These are phyloP conservation scores for Agrochola circellaris DNA, from an alignment of 2,888 invertebrate species.

Conservation along the genomic window DNA sequence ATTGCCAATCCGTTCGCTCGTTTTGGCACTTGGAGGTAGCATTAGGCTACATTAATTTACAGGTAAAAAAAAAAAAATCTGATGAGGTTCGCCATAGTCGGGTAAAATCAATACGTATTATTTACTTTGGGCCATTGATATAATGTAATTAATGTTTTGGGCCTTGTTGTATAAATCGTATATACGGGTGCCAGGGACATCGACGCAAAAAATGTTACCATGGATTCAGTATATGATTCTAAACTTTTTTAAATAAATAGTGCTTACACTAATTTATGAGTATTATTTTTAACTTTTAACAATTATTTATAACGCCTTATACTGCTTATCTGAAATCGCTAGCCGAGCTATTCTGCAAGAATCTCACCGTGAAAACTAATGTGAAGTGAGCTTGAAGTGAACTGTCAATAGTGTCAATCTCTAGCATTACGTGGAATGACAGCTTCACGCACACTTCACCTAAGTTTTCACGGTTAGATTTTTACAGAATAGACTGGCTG, in stretches of 20 bases:
- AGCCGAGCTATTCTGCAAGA: too few species aligned
- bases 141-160: constrained; percentile 8
- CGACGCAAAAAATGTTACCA: too few species aligned
- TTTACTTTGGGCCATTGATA: constrained; percentile 7
- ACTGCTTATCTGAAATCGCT: neutral
- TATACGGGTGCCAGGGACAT: too few species aligned
- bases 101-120: neutral
- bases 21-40: neutral
- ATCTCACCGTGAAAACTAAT: too few species aligned
- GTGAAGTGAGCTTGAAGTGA: too few species aligned
- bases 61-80: neutral
- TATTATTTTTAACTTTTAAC: neutral
- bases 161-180: neutral
- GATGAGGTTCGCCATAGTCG: neutral
- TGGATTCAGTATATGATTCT: too few species aligned
- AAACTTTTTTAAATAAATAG: constrained; percentile 27
- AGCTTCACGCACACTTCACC: too few species aligned
- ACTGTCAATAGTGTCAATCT: too few species aligned
- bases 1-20: neutral
- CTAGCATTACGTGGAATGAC: too few species aligned
- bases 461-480: too few species aligned
- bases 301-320: neutral
- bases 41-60: neutral
- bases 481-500: too few species aligned
- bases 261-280: too few species aligned